Conservation (phyloP, 2,888 invertebrate genomes). For the Germaria angustata region DNA sequence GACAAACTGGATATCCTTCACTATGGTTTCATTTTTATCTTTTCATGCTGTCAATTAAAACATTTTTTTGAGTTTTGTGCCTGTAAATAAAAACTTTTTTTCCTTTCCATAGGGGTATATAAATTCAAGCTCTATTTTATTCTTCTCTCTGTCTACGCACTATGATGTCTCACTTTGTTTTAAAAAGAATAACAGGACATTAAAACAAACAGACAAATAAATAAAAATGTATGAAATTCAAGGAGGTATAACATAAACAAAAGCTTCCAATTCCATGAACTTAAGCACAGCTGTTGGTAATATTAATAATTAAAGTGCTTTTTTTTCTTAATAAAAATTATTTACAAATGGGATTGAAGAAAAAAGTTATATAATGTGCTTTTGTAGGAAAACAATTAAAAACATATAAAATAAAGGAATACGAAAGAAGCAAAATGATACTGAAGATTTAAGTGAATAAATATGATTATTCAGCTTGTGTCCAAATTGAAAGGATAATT, state of each 20-base stretch:
- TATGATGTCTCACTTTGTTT: conserved; percentile 6
- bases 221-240: not conserved
- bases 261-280: conserved; percentile 1
- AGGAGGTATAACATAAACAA: conserved; percentile 2
- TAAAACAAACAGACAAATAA: not conserved
- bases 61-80: conserved; percentile 2
- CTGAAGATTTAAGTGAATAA: no score
- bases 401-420: no score
- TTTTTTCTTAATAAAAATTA: not conserved
- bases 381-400: no score
- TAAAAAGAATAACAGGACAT: not conserved
- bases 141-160: conserved; percentile 1
- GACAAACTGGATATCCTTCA: not conserved
- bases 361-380: no score
- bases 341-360: not conserved
- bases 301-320: conserved; percentile 20
- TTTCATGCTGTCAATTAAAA: conserved; percentile 57
- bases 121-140: not conserved
- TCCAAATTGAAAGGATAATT: no score
- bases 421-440: no score
- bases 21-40: conserved; percentile 9
- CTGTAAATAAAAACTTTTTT: not conserved
- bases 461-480: no score
- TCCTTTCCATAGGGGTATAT: conserved; percentile 7
- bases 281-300: conserved; percentile 26